Percentiles rank a stretch among this genome's conserved stretches.
phyloP scores from a whole-genome alignment of 2,797 vertebrate genomes.

The Esox masquinongy region DNA sequence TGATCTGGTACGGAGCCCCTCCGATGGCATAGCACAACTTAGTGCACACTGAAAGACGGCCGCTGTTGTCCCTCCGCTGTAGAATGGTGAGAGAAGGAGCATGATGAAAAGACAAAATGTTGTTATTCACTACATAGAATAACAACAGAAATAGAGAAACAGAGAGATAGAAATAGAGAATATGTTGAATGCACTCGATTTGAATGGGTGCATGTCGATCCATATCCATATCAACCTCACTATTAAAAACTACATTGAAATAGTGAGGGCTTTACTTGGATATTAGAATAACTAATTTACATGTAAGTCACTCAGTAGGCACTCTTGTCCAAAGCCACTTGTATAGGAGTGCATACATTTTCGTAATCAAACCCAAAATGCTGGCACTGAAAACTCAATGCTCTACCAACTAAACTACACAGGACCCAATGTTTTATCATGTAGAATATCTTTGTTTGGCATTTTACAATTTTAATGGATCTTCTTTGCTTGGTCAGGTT shows the following conservation, averaged over 20 bases:
- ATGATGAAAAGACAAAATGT: background rate
- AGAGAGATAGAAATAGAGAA: background rate
- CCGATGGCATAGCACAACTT: conserved; percentile 92
- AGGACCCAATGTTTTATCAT: background rate
- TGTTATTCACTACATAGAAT: too few relatives aligned
- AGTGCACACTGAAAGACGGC: conserved; percentile 79
- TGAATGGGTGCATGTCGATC: background rate
- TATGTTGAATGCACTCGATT: background rate
- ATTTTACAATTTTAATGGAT: background rate
- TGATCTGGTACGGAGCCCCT: conserved; percentile 93
- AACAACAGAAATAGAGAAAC: background rate
- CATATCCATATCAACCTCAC: background rate
- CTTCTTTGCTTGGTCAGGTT: background rate
- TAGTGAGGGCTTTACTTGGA: background rate
- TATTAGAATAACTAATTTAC: background rate
- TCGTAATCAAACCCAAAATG: too few relatives aligned
- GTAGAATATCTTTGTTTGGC: background rate
- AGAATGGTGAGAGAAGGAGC: conserved; percentile 25
- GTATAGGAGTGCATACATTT: too few relatives aligned
- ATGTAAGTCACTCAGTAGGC: too few relatives aligned
- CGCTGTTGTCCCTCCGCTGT: conserved; percentile 60
- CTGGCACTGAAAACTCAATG: too few relatives aligned
- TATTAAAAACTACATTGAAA: background rate
- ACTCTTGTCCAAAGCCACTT: too few relatives aligned
- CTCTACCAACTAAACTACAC: too few relatives aligned